A percentile compares a stretch with the other conserved stretches of the same genome.
Conservation (phyloP, 2,888 invertebrate genomes). For the Cryptus armator region DNA sequence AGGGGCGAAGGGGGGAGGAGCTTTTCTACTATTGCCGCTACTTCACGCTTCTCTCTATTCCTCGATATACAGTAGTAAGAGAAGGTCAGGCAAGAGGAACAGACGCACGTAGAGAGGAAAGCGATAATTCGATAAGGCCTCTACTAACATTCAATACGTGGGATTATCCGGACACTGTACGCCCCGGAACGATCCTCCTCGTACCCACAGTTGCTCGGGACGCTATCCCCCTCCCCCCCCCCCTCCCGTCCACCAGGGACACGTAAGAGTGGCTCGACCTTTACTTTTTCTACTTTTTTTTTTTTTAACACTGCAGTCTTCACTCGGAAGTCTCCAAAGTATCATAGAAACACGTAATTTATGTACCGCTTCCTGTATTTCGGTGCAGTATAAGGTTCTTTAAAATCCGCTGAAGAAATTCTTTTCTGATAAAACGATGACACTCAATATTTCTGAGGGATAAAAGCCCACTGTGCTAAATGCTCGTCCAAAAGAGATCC, state of each 20-base stretch:
- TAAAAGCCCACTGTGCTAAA: slow-evolving; percentile 6
- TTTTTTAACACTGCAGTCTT: slow-evolving; percentile 41
- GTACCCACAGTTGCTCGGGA: slow-evolving; percentile 30
- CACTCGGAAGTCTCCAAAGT: slow-evolving; percentile 37
- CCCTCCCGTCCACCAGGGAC: slow-evolving; percentile 35
- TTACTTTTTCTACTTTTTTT: slow-evolving; percentile 19
- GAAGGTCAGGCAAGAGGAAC: slow-evolving; percentile 50
- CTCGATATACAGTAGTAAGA: slow-evolving; percentile 41
- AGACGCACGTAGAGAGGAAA: slow-evolving; percentile 55
- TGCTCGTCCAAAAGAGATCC: slow-evolving; percentile 8
- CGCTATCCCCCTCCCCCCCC: background rate
- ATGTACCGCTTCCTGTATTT: slow-evolving; percentile 24
- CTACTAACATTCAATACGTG: slow-evolving; percentile 76
- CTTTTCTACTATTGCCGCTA: slow-evolving; percentile 55
- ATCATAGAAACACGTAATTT: slow-evolving; percentile 61
- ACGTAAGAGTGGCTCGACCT: slow-evolving; percentile 46
- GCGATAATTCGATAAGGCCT: slow-evolving; percentile 78
- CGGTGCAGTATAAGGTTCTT: background rate
- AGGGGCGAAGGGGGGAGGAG: slow-evolving; percentile 45
- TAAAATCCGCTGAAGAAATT: slow-evolving; percentile 16
- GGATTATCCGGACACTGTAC: slow-evolving; percentile 72
- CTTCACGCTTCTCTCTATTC: slow-evolving; percentile 55
- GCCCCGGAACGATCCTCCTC: slow-evolving; percentile 62
- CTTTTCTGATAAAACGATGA: background rate
- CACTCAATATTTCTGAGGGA: background rate